Base-by-base conservation (phyloP, 2,113 vertebrate genomes). In the Sakesphorus luctuosus region DNA sequence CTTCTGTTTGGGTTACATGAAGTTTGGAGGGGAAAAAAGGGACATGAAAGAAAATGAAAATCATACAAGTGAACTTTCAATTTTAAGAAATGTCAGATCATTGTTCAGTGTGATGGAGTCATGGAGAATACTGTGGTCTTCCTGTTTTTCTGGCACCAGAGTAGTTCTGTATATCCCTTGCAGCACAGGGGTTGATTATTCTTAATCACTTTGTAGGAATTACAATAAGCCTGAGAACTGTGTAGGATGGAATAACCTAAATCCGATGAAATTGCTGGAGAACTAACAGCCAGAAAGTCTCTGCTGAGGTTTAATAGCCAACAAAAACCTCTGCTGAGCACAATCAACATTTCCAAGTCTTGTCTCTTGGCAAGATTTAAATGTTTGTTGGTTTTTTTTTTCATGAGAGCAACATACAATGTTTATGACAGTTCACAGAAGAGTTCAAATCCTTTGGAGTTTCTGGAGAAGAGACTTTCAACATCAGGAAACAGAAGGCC, bases 191-290 rank as follows among this genome's bases (percentile, higher is more conserved):
- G 46, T 53, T 86, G 85, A 75, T 88, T 81, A 46, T 89, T 87
- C 80, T 75, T 47, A 53, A 10, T 61, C 69, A 19, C 40, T 93
- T 55, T 81, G 68, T 58, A 74, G 76, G 76, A 90, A 81, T 90
- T 88, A 77, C 79, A 85, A 50, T 83, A 90, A 79, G 75, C 75
- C 68, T 80, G 92, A 95, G 88, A 94, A 92, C 75, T 86, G 72
- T 86, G 83, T 86, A 85, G 95, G 90, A 65, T 14, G 49, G n/a
- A 82, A 81, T 76, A 92, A 65, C 13, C 72, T 91, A 86, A 95
- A 94, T 90, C 87, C 15, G 3, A 44, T 88, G 35, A 75, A 96
- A 95, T 62, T 92, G 80, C 69, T 68, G 68, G 61, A 75, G 79
- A 87, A 28, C 59, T 72, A 93, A 90, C 55, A 20, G 78, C 82